A percentile compares a stretch with the other conserved stretches of the same genome.
phyloP scores from a whole-genome alignment of 2,113 vertebrate species.

The Podarcis raffonei region DNA sequence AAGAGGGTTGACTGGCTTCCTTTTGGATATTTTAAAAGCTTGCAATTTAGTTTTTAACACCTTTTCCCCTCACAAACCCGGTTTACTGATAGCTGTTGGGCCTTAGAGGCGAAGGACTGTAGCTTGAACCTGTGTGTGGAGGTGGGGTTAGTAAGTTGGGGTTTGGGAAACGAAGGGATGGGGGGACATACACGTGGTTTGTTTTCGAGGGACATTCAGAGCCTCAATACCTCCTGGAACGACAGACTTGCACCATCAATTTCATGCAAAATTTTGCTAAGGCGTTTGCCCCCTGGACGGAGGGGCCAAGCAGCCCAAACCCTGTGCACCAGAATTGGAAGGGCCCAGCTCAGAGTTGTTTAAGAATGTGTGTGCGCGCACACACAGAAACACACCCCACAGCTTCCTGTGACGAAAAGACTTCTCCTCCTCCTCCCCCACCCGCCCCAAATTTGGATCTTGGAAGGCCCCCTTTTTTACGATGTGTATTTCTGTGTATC shows the following conservation, averaged over 20 bases:
- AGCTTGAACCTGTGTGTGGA: background rate
- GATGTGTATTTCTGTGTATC: constrained; percentile 55
- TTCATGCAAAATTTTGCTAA: background rate
- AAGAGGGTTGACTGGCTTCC: background rate
- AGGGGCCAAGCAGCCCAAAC: background rate
- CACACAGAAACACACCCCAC: background rate
- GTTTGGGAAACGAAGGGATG: background rate
- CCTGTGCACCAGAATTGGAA: background rate
- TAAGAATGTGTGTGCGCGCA: background rate
- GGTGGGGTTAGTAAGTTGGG: constrained; percentile 5
- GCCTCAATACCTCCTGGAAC: background rate
- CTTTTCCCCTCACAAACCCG: background rate
- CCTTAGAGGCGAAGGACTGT: constrained; percentile 29
- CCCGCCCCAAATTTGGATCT: constrained; percentile 25
- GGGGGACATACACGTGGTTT: background rate
- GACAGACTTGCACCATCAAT: background rate
- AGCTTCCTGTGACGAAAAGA: constrained; percentile 22
- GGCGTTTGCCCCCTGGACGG: background rate
- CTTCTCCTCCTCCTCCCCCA: background rate
- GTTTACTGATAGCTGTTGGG: constrained; percentile 15
- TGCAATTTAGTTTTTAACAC: constrained; percentile 10
- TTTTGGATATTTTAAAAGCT: constrained; percentile 21
- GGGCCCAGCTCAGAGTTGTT: constrained; percentile 11
- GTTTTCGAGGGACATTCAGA: background rate
- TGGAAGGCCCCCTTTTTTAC: constrained; percentile 48